phyloP scores from a whole-genome alignment of 2,888 invertebrate genomes.

The Nymphalis urticae region DNA sequence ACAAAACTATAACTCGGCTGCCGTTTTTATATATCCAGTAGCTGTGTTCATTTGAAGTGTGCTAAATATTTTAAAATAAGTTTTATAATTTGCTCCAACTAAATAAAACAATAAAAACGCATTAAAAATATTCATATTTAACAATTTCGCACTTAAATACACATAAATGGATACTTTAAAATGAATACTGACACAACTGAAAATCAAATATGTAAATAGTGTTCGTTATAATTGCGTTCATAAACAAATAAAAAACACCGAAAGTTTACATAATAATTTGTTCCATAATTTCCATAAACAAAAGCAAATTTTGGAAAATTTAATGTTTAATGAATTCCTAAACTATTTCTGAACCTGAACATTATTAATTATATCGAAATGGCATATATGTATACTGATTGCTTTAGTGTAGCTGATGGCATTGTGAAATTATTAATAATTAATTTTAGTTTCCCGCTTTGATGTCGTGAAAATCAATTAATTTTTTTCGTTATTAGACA shows the following conservation, averaged over 20 bases:
- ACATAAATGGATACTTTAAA: too few species aligned
- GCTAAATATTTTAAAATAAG: not conserved
- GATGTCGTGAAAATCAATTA: not conserved
- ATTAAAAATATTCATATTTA: not conserved
- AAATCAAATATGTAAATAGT: too few species aligned
- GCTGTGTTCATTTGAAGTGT: slow-evolving; percentile 5
- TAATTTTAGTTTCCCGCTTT: slow-evolving; percentile 19
- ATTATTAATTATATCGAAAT: slow-evolving; percentile 27
- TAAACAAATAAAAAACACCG: too few species aligned
- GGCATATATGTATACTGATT: slow-evolving; percentile 25
- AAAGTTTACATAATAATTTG: too few species aligned
- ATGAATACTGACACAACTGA: too few species aligned
- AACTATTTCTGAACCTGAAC: too few species aligned
- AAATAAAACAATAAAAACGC: not conserved
- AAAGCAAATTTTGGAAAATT: not conserved
- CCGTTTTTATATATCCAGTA: not conserved
- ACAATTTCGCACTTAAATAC: too few species aligned
- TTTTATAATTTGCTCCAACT: not conserved
- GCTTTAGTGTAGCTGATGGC: slow-evolving; percentile 32
- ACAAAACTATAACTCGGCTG: not conserved
- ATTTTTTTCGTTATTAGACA: not conserved
- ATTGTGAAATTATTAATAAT: slow-evolving; percentile 32
- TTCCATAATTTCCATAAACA: too few species aligned
- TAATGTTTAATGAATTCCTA: slow-evolving; percentile 9
- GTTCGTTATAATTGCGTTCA: too few species aligned